Percentiles rank a stretch among this genome's conserved stretches.
Conservation (phyloP, 2,797 vertebrate species). For the Melanogrammus aeglefinus region DNA sequence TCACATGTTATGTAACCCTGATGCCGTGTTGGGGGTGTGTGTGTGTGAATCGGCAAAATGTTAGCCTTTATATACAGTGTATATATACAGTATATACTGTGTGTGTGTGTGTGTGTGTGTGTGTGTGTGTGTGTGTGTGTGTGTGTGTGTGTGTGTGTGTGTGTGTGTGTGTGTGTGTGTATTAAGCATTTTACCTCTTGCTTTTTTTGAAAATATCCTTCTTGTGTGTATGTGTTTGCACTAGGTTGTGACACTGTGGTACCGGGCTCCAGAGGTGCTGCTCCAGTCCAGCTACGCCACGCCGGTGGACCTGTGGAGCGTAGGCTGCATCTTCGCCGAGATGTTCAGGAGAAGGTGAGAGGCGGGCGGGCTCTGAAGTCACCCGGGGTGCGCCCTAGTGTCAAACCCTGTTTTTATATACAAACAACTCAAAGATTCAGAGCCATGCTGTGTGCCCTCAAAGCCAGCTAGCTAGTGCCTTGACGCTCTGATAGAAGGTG, state of each 20-base stretch:
- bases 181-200: background rate
- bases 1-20: conserved; percentile 62
- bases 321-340: conserved; percentile 91
- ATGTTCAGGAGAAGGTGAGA: conserved; percentile 90
- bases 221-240: conserved; percentile 15
- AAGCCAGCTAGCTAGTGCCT: no score
- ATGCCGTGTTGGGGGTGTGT: background rate
- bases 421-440: no score
- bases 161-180: background rate
- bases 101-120: background rate
- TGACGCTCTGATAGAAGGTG: no score
- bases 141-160: background rate
- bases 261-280: conserved; percentile 87
- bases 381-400: no score
- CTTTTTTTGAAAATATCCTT: background rate
- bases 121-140: no score
- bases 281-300: conserved; percentile 91
- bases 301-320: conserved; percentile 91
- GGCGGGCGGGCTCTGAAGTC: background rate
- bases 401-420: no score
- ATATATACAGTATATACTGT: background rate
- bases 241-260: conserved; percentile 90
- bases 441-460: no score
- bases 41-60: background rate
- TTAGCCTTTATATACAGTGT: background rate